Evolutionary conservation across 2,797 vertebrate species (phyloP), one percentile per base, ranked within the genome.

Genomic region (Schizopygopsis malacanthus): DNA sequence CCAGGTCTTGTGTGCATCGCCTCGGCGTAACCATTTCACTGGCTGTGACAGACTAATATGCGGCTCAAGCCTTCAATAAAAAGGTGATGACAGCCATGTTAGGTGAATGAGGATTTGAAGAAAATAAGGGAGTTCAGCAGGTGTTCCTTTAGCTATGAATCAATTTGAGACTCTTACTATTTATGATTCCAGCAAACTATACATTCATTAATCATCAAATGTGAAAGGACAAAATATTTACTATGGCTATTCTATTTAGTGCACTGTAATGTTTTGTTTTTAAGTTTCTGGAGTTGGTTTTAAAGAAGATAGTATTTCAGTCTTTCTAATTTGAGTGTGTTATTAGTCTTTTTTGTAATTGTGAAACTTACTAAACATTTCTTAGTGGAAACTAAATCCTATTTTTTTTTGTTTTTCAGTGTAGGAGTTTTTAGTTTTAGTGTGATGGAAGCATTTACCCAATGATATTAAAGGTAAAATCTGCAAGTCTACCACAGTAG

Each of bases 71-170:
- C 67, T 90, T 88, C 87, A 89, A 88, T 91, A 89, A 91, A 88
- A 86, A 89, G 88, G 89, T 54, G 86, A 89, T 88, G 89, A 91
- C 88, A 90, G 86, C 88, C 85, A 87, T 88, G 87, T 80, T 86
- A n/a, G 83, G 52, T 82, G 77, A 89, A 84, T 85, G 78, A 89
- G 76, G 86, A 75, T 77, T 69, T 79, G 81, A 84, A 85, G 90
- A 88, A 87, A 87, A 84, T 65, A 28, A 88, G 63, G 65, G 41
- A 5, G 65, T 72, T 82, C 70, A 88, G 88, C 89, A 91, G 88
- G 87, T 89, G 88, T 81, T 89, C 79, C 73, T 82, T 80, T 85
- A 79, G 82, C 56, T 73, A 69, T 50, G 85, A 65, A 87, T 84
- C 79, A 80, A 75, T 81, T 54, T 73, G 83, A 39, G 20, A 39